These are phyloP conservation scores for Drosophila paranaensis DNA, from an alignment of 2,888 invertebrate species.

Conservation along the genomic window DNA sequence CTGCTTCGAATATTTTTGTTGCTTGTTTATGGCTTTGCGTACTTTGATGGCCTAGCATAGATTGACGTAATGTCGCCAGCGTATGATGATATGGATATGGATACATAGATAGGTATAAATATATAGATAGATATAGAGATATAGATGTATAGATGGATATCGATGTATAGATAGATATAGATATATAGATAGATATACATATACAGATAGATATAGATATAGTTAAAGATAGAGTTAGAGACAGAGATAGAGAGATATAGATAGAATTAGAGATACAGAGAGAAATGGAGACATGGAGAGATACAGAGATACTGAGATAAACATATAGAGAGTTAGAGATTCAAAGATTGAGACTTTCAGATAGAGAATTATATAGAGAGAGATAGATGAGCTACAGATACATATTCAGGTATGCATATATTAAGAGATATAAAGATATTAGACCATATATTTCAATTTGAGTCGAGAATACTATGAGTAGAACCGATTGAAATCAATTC, in stretches of 20 bases:
- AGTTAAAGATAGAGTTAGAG: background rate
- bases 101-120: background rate
- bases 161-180: background rate
- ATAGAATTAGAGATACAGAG: background rate
- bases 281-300: background rate
- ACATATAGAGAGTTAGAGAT: background rate
- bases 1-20: slow-evolving; percentile 21
- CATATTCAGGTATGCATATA: no score
- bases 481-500: background rate
- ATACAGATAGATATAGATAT: background rate
- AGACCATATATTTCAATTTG: no score
- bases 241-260: background rate
- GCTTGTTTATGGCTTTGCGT: slow-evolving; percentile 21
- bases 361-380: background rate
- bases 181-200: background rate
- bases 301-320: background rate
- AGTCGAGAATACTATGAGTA: no score
- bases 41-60: slow-evolving; percentile 24
- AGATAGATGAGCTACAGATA: background rate
- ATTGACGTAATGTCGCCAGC: slow-evolving; percentile 10
- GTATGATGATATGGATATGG: background rate
- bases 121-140: background rate
- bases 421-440: no score
- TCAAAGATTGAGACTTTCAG: no score
- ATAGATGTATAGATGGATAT: no score